Base-by-base conservation (phyloP, 92 coral and sea anemone genomes). In the Zoanthus sansibaricus region DNA sequence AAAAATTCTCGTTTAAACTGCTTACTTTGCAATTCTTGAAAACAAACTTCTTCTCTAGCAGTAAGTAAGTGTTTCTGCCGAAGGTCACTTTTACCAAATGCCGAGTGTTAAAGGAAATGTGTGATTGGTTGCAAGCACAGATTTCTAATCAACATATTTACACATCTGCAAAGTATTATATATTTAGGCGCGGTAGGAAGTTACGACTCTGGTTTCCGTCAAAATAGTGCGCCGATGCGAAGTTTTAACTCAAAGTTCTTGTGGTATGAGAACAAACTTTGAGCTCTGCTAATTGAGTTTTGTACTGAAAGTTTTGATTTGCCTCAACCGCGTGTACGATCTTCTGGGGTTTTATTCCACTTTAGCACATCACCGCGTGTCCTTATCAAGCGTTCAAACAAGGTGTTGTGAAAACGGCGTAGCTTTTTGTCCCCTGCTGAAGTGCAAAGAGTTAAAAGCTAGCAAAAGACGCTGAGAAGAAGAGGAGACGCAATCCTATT, bases 121-220 rank as follows among this genome's bases (percentile, higher is more conserved):
- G 85, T 80, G 85, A 80, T 67, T 66, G 85, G 75, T 17, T n/a
- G 14, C 72, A 58, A 67, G 66, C 62, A 30, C 61, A 12, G 54
- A 11, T 49, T 49, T 9, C 48, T 66, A 80, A 66, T 80, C 85
- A 80, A 66, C 85, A 46, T 66, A 80, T 80, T 67, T 80, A 80
- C 75, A 64, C 85, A 80, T 80, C 85, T 80, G 85, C 75, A 25
- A 66, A 72, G 85, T 64, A 64, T 80, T 80, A 80, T 25, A 68
- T 67, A 51, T 80, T 80, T 64, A 80, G 85, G 85, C 75, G 85
- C 75, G 85, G 85, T 80, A 44, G 74, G 85, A 80, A 80, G 45
- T 58, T 76, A 58, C 16, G 21, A 76, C 45, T 80, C 85, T 80
- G 85, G 85, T 80, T 80, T 80, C 85, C 85, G 85, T 80, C 85